A percentile compares a stretch with the other conserved stretches of the same genome.
Conservation (phyloP, 2,888 invertebrate species). For the Tetramorium bicarinatum region DNA sequence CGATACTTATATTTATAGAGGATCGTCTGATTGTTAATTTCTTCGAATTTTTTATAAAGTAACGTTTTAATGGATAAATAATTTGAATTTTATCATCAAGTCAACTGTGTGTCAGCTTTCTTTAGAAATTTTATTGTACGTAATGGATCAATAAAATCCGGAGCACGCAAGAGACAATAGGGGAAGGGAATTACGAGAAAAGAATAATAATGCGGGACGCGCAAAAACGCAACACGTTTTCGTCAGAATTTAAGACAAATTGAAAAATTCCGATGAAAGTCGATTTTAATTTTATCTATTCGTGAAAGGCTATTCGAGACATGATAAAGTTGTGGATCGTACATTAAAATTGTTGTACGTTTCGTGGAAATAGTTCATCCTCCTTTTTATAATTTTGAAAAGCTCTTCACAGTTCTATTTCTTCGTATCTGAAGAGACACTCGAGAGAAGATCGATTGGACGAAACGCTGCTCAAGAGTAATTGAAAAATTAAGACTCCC, state of each 20-base stretch:
- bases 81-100: conserved; percentile 22
- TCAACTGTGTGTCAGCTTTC: background rate
- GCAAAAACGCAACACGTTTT: conserved; percentile 23
- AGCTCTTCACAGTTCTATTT: conserved; percentile 1
- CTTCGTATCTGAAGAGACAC: conserved; percentile 20
- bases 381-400: background rate
- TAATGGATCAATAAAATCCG: conserved; percentile 36
- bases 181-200: conserved; percentile 1
- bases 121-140: conserved; percentile 12
- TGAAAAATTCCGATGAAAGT: conserved; percentile 36
- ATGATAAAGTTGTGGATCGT: background rate
- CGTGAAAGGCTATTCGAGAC: background rate
- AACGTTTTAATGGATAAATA: background rate
- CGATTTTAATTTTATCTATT: conserved; percentile 20
- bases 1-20: background rate
- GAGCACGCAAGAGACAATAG: background rate
- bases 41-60: background rate
- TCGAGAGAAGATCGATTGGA: background rate
- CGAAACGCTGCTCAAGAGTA: background rate
- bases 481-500: conserved; percentile 44
- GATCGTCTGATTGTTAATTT: background rate
- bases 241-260: conserved; percentile 32
- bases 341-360: background rate
- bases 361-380: background rate
- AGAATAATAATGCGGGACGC: background rate